Evolutionary conservation across 2,888 invertebrate genomes (phyloP).

Genomic region (Taenaris catops): DNA sequence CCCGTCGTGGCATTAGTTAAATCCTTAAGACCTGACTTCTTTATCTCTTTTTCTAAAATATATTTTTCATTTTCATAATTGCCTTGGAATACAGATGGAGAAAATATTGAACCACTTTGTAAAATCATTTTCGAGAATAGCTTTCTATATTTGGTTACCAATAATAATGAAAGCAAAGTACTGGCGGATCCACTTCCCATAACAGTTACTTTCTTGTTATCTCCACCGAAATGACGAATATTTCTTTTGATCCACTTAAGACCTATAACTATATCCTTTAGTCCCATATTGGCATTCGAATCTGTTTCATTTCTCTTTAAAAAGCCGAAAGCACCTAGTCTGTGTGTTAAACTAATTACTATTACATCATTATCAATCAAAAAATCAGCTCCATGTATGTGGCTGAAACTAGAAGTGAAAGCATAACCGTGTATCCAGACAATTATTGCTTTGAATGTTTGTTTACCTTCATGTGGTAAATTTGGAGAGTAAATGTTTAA

Average conservation of each 20-base stretch:
- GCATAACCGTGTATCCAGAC: slow-evolving; percentile 70
- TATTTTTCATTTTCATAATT: slow-evolving; percentile 38
- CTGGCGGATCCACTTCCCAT: slow-evolving; percentile 65
- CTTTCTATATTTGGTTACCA: slow-evolving; percentile 48
- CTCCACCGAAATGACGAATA: slow-evolving; percentile 52
- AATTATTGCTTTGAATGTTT: slow-evolving; percentile 42
- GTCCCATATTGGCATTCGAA: slow-evolving; percentile 59
- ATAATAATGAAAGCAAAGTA: slow-evolving; percentile 49
- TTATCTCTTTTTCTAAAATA: slow-evolving; percentile 40
- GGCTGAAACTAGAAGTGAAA: slow-evolving; percentile 62
- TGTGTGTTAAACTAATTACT: slow-evolving; percentile 53
- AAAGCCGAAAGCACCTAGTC: slow-evolving; percentile 66
- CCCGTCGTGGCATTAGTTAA: slow-evolving; percentile 37
- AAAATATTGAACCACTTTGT: slow-evolving; percentile 61
- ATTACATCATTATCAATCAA: slow-evolving; percentile 59
- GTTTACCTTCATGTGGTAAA: slow-evolving; percentile 37
- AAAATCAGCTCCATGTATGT: slow-evolving; percentile 63
- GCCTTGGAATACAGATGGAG: slow-evolving; percentile 54
- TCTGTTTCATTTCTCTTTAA: slow-evolving; percentile 51
- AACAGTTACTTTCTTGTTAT: slow-evolving; percentile 51
- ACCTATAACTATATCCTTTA: slow-evolving; percentile 63
- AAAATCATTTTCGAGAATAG: slow-evolving; percentile 62
- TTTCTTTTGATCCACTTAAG: slow-evolving; percentile 65
- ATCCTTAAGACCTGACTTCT: slow-evolving; percentile 30
- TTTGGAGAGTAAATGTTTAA: slow-evolving; percentile 84